A percentile compares a stretch with the other conserved stretches of the same genome.
These are phyloP conservation scores for Acanthisitta chloris DNA, from an alignment of 2,113 vertebrate genomes.

Conservation along the genomic window DNA sequence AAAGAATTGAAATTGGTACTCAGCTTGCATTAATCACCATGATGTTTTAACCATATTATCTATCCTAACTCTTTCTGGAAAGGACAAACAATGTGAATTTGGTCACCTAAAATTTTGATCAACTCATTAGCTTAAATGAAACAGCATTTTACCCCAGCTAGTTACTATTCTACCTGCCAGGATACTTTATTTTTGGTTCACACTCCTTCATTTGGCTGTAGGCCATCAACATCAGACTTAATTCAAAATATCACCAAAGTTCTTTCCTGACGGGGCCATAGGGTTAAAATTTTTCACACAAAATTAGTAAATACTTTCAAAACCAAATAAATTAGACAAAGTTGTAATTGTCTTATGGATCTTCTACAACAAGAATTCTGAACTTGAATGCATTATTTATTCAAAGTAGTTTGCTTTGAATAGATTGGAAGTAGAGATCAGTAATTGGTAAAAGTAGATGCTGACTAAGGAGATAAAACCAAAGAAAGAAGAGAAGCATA, in stretches of 20 bases:
- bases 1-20: not conserved
- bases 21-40: not conserved
- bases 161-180: not conserved
- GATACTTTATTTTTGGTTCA: not conserved
- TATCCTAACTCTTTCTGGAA: not conserved
- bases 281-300: not conserved
- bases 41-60: not conserved
- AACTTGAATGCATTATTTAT: not conserved
- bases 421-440: not conserved
- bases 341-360: not conserved
- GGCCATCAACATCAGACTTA: not conserved
- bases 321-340: not conserved
- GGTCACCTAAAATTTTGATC: not conserved
- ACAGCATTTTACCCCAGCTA: not conserved
- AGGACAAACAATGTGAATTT: not conserved
- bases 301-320: not conserved
- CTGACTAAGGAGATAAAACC: not conserved
- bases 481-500: not conserved
- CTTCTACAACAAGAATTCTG: not conserved
- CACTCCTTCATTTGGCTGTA: not conserved
- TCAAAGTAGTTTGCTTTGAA: not conserved
- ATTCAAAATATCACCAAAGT: not conserved
- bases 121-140: not conserved
- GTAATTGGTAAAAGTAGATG: not conserved
- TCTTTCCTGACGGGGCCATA: not conserved